Evolutionary conservation across 2,888 invertebrate genomes (phyloP), one percentile per base, ranked within the genome.

Genomic region (Parapristionchus giblindavisi): DNA sequence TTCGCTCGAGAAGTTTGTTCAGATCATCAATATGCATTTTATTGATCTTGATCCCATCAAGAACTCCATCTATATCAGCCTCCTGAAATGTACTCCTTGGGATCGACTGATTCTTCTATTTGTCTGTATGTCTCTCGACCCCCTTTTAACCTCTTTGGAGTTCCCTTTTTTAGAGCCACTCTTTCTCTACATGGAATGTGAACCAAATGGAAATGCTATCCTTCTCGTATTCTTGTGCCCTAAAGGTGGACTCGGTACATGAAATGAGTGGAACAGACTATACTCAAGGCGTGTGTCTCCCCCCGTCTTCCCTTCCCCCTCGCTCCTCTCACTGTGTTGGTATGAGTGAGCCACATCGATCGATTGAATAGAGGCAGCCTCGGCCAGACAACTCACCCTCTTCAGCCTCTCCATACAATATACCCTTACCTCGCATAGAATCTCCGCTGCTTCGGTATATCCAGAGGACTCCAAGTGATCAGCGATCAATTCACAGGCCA

Each of bases 341-440:
- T 68, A 36, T 52, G 51, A 68, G 51, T 38, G 48, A 48, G 36
- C 66, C 54, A 29, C 40, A 71, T 71, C 40, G 70, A 71, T 71
- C 70, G 70, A 71, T 71, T 40, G 52, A 27, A 43, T 21, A 65
- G 65, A 36, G 65, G 36, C 27, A 36, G 68, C 32, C 29, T n/a
- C 32, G 56, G 56, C 56, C 32, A 54, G 56, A 71, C 68, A 68
- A 43, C 52, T 52, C 68, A 8, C 66, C 24, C 66, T 66, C 66
- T 66, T 51, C 34, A 43, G 11, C 29, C 38, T 54, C 54, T 24
- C 29, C 27, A 27, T 43, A 24, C 48, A 40, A 34, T 48, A 29
- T 48, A 48, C 34, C 43, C 66, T 71, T 43, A 86, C 86, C 83
- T 85, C 77, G 54, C 77, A 76, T 40, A 86, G 75, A 2, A 56